Evolutionary conservation across 1,140 invertebrate genomes (phyloP), one percentile per base, ranked within the genome.

Genomic region (Megalonaias nervosa): DNA sequence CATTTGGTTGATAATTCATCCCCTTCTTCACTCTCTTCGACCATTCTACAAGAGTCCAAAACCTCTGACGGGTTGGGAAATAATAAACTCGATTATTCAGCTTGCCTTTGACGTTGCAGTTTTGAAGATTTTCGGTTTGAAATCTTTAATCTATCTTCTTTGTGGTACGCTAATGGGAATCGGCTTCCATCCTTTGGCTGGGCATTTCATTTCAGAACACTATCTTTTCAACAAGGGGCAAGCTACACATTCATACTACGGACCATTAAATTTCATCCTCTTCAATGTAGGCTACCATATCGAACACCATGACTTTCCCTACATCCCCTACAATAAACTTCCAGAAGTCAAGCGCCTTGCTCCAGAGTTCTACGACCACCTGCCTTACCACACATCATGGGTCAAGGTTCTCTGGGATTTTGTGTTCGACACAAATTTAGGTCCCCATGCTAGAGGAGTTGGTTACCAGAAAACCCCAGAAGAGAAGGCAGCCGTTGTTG

Each of bases 171-270:
- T 99, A 13, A 92, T 99, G 90, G 96, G 97, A 1, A 97, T 99
- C 95, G 98, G 98, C 0, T 78, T 98, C 11, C 98, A 99, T 93
- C 98, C 98, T 11, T 96, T 99, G 13, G 97, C 98, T 58, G 98
- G 97, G 0, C 98, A 99, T 90, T 99, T 99, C 87, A 96, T 99
- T 85, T 98, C 98, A 0, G 98, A 99, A 87, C 98, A 99, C 92
- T 99, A 99, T 90, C 98, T 99, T 94, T 99, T 98, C 89, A 97
- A 97, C 90, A 97, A 96, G 12, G 97, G 97, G 11, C 97, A 95
- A 89, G 98, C 99, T 91, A 99, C 98, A 0, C 99, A 99, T 84
- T 99, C 97, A 57, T 99, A 99, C 90, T 99, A 99, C 90, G 98
- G 98, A 0, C 95, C 95, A 14, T 92, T 99, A 16, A 99, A 99